Conservation (phyloP, 2,888 invertebrate species). For the Mylabris sibirica region DNA sequence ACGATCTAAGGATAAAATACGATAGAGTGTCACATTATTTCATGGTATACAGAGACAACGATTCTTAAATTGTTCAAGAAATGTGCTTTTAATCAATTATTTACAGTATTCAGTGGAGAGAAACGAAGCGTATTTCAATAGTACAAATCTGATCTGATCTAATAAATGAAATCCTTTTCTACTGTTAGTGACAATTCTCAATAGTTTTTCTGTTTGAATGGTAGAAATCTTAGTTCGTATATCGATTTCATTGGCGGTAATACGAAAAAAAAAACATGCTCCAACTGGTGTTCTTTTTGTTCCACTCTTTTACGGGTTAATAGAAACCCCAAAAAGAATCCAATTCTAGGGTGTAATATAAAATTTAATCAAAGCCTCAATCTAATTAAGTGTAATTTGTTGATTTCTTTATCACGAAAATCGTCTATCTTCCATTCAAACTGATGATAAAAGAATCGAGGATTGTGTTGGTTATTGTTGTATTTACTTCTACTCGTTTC, state of each 20-base stretch:
- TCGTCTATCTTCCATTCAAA: too few relatives aligned
- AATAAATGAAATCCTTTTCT: background rate
- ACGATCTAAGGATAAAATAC: conserved; percentile 26
- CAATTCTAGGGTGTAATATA: background rate
- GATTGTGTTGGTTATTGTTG: too few relatives aligned
- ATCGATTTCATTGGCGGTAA: background rate
- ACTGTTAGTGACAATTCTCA: background rate
- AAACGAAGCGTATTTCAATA: background rate
- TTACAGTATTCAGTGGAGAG: background rate
- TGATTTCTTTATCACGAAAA: background rate
- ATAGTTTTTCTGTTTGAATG: background rate
- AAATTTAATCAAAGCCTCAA: background rate
- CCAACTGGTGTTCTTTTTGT: background rate
- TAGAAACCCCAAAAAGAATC: background rate
- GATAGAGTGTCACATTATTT: background rate
- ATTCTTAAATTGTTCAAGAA: background rate
- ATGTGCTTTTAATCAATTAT: background rate
- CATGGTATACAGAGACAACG: background rate
- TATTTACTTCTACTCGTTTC: background rate
- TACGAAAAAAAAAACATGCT: background rate
- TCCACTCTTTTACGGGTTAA: background rate
- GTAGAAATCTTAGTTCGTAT: background rate
- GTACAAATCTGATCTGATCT: background rate
- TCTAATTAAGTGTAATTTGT: background rate
- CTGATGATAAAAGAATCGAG: too few relatives aligned